phyloP scores from a whole-genome alignment of 1,140 invertebrate species.

The Asobara japonica region DNA sequence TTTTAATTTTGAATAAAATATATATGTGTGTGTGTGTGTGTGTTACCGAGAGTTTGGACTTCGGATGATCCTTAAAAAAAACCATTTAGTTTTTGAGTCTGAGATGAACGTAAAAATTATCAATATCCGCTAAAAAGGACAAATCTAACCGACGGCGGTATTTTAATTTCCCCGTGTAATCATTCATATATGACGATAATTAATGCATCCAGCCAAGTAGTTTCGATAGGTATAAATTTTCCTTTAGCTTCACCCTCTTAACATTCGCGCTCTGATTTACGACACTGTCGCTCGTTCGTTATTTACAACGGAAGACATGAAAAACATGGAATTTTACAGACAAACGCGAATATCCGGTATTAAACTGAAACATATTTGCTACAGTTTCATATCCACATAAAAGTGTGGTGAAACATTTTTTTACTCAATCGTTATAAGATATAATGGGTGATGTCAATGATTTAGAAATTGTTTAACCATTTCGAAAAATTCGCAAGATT shows the following conservation, averaged over 20 bases:
- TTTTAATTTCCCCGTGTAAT: background rate
- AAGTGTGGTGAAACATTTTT: no score
- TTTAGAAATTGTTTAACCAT: no score
- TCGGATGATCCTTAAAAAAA: no score
- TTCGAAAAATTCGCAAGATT: no score
- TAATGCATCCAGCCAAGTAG: background rate
- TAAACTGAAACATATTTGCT: background rate
- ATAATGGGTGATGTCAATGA: no score
- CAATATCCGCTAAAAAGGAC: background rate
- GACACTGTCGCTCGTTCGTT: conserved; percentile 16
- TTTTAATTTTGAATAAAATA: no score
- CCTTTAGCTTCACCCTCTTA: conserved; percentile 5
- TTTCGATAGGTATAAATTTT: conserved; percentile 11
- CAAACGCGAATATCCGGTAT: background rate
- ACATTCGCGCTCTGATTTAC: conserved; percentile 16
- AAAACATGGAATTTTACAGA: background rate
- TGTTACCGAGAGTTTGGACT: no score
- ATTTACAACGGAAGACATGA: background rate
- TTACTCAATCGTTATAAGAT: no score
- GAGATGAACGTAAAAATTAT: background rate
- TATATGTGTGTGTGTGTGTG: no score
- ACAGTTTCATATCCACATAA: background rate
- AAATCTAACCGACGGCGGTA: background rate
- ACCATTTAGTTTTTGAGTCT: background rate
- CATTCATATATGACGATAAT: conserved; percentile 3